Evolutionary conservation across 1,140 invertebrate species (phyloP), one percentile per base, ranked within the genome.

Genomic region (Ceratoteleas bidentatus): DNA sequence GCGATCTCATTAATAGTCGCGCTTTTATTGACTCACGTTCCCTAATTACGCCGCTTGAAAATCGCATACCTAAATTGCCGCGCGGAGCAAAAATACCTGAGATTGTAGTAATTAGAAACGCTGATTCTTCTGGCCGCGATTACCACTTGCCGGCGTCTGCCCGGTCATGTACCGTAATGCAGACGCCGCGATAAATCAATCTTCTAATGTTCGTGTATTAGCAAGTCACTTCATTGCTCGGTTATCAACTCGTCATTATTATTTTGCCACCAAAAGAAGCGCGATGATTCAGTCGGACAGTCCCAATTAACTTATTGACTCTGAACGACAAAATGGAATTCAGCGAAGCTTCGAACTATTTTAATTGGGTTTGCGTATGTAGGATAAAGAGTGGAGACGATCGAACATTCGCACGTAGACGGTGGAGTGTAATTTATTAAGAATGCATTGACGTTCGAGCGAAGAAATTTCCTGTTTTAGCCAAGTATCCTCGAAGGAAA

Each of bases 101-200:
- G 57, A 74, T 81, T 81, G 65, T 68, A 75, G 60, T 81, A 81
- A 81, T 76, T 81, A 81, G 53, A 75, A 57, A 49, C 50, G 58
- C 53, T 58, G 64, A 76, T 72, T 81, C 52, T 80, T 73, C 64
- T 76, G 52, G 53, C 36, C 50, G 70, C 62, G 36, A 69, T 69
- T 47, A 47, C 47, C 54, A 66, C 66, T 66, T 65, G 54, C 61
- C 64, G 24, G 50, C 40, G 56, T 62, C 57, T 49, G 38, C 15
- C 32, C 54, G 61, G 11, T 70, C 50, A 58, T 74, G 60, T 54
- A 70, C 50, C 70, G 65, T 61, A 66, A 80, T 69, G 47, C 60
- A 34, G 36, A 53, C 58, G 70, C 40, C 57, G 50, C 61, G 72
- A 72, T 81, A 81, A 81, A 81, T 76, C 72, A 81, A 76, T 81